Conservation (phyloP, 1,140 invertebrate species). For the Armadillidium nasatum region DNA sequence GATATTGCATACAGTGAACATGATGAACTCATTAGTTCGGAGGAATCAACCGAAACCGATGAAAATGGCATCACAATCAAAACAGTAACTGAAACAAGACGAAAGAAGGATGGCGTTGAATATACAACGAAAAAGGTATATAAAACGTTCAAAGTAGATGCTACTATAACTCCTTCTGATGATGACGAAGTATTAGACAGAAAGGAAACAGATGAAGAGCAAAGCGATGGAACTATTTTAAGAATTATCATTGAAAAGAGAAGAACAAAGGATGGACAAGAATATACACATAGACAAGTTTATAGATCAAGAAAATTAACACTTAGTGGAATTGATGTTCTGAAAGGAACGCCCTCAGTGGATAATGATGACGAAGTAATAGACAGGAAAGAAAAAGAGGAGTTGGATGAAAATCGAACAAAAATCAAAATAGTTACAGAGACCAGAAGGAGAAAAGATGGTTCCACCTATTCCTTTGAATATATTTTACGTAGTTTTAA, state of each 20-base stretch:
- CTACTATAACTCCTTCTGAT: slow-evolving; percentile 40
- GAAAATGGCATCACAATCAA: slow-evolving; percentile 38
- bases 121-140: slow-evolving; percentile 44
- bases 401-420: slow-evolving; percentile 34
- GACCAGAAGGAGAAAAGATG: slow-evolving; percentile 39
- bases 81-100: slow-evolving; percentile 41
- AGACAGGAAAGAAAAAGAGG: slow-evolving; percentile 36
- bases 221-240: slow-evolving; percentile 34
- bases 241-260: slow-evolving; percentile 37
- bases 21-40: slow-evolving; percentile 33
- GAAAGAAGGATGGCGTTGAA: slow-evolving; percentile 36
- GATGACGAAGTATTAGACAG: slow-evolving; percentile 42
- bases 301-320: slow-evolving; percentile 40
- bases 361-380: slow-evolving; percentile 43
- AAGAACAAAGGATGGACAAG: slow-evolving; percentile 35
- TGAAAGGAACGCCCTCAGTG: slow-evolving; percentile 37
- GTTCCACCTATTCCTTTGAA: slow-evolving; percentile 42
- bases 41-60: slow-evolving; percentile 41
- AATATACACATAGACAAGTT: slow-evolving; percentile 44
- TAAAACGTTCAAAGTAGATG: slow-evolving; percentile 40
- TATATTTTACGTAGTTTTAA: slow-evolving; percentile 42
- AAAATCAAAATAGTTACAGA: slow-evolving; percentile 39
- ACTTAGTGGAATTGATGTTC: slow-evolving; percentile 37
- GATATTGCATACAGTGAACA: slow-evolving; percentile 39
- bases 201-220: slow-evolving; percentile 39